A percentile compares a stretch with the other conserved stretches of the same genome.
Conservation (phyloP, 2,113 vertebrate species). For the Raja brachyura region DNA sequence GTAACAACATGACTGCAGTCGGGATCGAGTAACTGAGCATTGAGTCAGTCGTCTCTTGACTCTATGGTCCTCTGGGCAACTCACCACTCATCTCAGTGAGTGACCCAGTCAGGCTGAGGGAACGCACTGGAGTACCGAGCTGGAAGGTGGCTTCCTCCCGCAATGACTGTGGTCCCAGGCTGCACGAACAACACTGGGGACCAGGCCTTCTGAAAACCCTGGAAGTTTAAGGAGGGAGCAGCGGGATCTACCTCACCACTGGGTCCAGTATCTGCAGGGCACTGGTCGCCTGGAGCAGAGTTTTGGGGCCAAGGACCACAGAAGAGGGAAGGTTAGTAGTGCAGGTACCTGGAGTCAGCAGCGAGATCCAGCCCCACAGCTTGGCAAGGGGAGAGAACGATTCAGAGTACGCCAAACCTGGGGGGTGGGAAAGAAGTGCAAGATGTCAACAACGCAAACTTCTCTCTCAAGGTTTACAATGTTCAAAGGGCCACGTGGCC, state of each 20-base stretch:
- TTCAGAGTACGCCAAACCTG: background rate
- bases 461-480: too few species aligned
- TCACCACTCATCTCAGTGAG: background rate
- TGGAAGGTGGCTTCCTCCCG: too few species aligned
- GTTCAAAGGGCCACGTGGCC: too few species aligned
- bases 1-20: background rate
- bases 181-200: too few species aligned
- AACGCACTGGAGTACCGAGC: background rate
- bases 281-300: background rate
- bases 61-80: background rate
- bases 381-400: background rate
- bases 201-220: too few species aligned
- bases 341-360: background rate
- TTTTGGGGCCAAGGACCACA: background rate
- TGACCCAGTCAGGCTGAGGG: background rate
- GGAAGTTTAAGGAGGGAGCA: too few species aligned
- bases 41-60: background rate
- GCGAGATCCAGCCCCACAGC: background rate
- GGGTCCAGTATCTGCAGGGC: background rate
- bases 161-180: too few species aligned
- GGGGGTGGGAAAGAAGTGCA: too few species aligned
- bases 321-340: background rate
- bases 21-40: background rate
- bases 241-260: too few species aligned
- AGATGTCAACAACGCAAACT: too few species aligned